A percentile compares a stretch with the other conserved stretches of the same genome.
Evolutionary conservation across 2,797 vertebrate species (phyloP).

Genomic region (Sebastolobus altivelis): DNA sequence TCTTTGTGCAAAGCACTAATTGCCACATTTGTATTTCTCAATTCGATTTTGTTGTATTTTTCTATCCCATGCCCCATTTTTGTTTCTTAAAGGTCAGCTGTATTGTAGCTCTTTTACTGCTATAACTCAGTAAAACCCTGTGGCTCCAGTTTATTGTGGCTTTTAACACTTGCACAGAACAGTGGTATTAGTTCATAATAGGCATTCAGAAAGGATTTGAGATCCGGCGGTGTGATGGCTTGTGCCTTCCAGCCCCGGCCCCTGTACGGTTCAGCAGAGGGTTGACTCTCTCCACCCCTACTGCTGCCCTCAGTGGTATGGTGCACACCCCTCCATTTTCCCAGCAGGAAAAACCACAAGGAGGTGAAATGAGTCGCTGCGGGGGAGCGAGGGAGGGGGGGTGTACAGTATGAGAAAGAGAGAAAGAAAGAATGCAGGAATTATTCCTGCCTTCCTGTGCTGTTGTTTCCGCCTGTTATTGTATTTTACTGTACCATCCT

Average conservation of each 20-base stretch:
- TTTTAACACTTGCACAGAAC: slow-evolving; percentile 11
- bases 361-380: slow-evolving; percentile 43
- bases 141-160: not conserved
- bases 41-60: not conserved
- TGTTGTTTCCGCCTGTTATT: slow-evolving; percentile 28
- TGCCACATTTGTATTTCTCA: not conserved
- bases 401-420: not conserved
- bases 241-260: slow-evolving; percentile 15
- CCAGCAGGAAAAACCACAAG: slow-evolving; percentile 51
- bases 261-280: slow-evolving; percentile 34
- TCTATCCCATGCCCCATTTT: not conserved
- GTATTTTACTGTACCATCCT: slow-evolving; percentile 25
- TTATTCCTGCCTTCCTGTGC: slow-evolving; percentile 13
- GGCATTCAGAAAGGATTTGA: slow-evolving; percentile 33
- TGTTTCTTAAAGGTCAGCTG: not conserved
- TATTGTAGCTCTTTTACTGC: not conserved
- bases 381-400: not conserved
- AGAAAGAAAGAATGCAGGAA: slow-evolving; percentile 18
- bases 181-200: slow-evolving; percentile 2
- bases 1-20: not conserved
- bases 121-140: not conserved
- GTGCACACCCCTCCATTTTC: slow-evolving; percentile 63
- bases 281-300: slow-evolving; percentile 49
- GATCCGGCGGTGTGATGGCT: slow-evolving; percentile 20
- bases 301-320: slow-evolving; percentile 51